phyloP scores from a whole-genome alignment of 2,113 vertebrate species.

The Danionella cerebrum region DNA sequence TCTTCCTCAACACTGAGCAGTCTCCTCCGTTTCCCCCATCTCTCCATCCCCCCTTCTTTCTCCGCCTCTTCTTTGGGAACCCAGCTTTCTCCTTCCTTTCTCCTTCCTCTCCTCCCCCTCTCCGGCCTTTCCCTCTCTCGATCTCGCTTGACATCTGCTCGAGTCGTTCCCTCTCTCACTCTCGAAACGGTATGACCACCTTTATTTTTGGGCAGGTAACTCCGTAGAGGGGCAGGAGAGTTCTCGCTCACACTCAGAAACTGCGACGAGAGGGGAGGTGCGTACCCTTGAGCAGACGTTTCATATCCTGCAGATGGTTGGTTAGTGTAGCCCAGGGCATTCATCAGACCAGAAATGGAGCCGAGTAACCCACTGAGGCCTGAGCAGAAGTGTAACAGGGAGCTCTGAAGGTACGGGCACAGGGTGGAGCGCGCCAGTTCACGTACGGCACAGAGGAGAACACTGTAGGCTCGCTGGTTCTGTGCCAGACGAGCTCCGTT shows the following conservation, averaged over 20 bases:
- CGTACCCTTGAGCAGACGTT: slow-evolving; percentile 16
- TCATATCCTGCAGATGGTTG: not conserved
- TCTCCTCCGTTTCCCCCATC: slow-evolving; percentile 51
- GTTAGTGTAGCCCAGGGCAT: slow-evolving; percentile 73
- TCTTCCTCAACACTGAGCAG: slow-evolving; percentile 54
- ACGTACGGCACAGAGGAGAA: slow-evolving; percentile 83
- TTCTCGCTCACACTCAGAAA: slow-evolving; percentile 11
- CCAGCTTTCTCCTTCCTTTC: slow-evolving; percentile 44
- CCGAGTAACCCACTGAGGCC: slow-evolving; percentile 87
- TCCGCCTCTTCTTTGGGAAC: slow-evolving; percentile 39
- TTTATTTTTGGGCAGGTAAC: slow-evolving; percentile 37
- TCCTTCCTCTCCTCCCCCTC: slow-evolving; percentile 48
- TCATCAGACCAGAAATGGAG: slow-evolving; percentile 88
- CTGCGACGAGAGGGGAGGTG: not conserved
- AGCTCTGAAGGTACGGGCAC: slow-evolving; percentile 80
- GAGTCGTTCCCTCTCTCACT: slow-evolving; percentile 39
- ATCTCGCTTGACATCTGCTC: slow-evolving; percentile 33
- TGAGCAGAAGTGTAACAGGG: slow-evolving; percentile 85
- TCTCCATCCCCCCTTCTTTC: slow-evolving; percentile 32
- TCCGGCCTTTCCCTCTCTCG: slow-evolving; percentile 32
- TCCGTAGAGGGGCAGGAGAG: slow-evolving; percentile 53
- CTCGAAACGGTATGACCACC: slow-evolving; percentile 26
- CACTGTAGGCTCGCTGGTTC: slow-evolving; percentile 90
- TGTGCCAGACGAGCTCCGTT: slow-evolving; percentile 85
- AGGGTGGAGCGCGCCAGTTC: slow-evolving; percentile 78